Conservation (phyloP, 1,140 invertebrate genomes). For the Pogonognathellus flavescens region DNA sequence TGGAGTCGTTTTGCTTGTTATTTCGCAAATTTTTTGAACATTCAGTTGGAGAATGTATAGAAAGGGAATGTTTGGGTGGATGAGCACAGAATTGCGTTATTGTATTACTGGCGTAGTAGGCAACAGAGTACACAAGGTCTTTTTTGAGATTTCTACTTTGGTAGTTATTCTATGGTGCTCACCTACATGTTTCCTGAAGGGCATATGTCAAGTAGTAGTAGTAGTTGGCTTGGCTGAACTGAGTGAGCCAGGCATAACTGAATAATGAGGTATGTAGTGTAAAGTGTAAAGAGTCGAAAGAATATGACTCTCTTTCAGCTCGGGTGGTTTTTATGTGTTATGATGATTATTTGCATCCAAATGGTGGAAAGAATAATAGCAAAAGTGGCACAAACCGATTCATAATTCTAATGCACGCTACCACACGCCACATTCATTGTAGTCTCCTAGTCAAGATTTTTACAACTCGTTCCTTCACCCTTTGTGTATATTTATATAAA, state of each 20-base stretch:
- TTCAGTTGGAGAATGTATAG: slow-evolving; percentile 4
- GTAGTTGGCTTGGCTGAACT: background rate
- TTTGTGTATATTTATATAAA: too few species aligned
- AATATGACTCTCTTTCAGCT: slow-evolving; percentile 35
- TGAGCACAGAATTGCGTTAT: background rate
- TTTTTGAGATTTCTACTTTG: slow-evolving; percentile 1
- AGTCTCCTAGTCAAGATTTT: too few species aligned
- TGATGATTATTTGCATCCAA: slow-evolving; percentile 43
- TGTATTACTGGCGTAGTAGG: background rate
- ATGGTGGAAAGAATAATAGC: slow-evolving; percentile 38
- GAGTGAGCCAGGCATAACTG: background rate
- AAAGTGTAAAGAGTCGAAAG: slow-evolving; percentile 13
- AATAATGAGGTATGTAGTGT: background rate
- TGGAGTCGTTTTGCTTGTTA: too few species aligned
- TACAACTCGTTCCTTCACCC: too few species aligned
- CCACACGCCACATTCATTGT: too few species aligned
- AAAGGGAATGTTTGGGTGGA: slow-evolving; percentile 16
- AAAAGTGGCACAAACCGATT: slow-evolving; percentile 21
- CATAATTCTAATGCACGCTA: too few species aligned
- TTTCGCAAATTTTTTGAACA: background rate
- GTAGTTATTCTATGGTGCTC: slow-evolving; percentile 1
- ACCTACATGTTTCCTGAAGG: slow-evolving; percentile 49
- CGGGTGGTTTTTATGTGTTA: slow-evolving; percentile 39
- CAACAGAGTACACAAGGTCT: slow-evolving; percentile 12
- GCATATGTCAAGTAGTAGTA: slow-evolving; percentile 28